Evolutionary conservation across 2,888 invertebrate genomes (phyloP).

Genomic region (Drosophila kambysellisi): DNA sequence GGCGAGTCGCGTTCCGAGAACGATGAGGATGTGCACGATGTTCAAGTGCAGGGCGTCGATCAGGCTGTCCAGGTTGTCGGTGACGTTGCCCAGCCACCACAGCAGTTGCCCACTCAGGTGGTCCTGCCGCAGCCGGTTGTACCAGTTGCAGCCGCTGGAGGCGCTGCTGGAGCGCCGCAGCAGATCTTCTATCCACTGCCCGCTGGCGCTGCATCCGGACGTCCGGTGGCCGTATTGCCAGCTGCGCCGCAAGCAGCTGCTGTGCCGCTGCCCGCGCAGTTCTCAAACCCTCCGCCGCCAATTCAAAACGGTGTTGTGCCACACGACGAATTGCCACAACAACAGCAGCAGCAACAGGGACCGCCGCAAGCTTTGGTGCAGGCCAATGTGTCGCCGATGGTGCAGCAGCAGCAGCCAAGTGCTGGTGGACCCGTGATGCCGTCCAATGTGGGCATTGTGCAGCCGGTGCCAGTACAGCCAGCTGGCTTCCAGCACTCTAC

Average conservation of each 20-base stretch:
- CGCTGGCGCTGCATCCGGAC: slow-evolving; percentile 74
- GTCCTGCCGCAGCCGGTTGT: slow-evolving; percentile 70
- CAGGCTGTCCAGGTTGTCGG: slow-evolving; percentile 68
- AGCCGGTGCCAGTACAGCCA: slow-evolving; percentile 63
- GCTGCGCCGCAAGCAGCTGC: slow-evolving; percentile 71
- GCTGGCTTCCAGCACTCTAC: slow-evolving; percentile 78
- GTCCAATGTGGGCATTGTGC: slow-evolving; percentile 63
- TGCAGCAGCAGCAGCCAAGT: slow-evolving; percentile 77
- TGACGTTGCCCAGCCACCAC: slow-evolving; percentile 61
- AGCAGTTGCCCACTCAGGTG: slow-evolving; percentile 64
- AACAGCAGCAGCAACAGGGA: slow-evolving; percentile 77
- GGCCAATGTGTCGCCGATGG: slow-evolving; percentile 84
- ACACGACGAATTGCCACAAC: slow-evolving; percentile 83
- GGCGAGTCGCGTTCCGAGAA: slow-evolving; percentile 85
- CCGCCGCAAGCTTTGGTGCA: slow-evolving; percentile 84
- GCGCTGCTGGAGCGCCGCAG: slow-evolving; percentile 65
- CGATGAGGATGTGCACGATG: slow-evolving; percentile 82
- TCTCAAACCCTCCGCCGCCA: slow-evolving; percentile 74
- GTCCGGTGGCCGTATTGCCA: slow-evolving; percentile 80
- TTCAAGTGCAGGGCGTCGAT: slow-evolving; percentile 70
- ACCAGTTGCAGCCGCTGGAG: slow-evolving; percentile 52
- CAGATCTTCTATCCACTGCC: slow-evolving; percentile 84
- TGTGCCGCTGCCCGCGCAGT: slow-evolving; percentile 78
- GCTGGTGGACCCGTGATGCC: slow-evolving; percentile 52
- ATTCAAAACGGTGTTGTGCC: slow-evolving; percentile 84